Evolutionary conservation across 2,888 invertebrate species (phyloP).

Genomic region (Orgyia antiqua): DNA sequence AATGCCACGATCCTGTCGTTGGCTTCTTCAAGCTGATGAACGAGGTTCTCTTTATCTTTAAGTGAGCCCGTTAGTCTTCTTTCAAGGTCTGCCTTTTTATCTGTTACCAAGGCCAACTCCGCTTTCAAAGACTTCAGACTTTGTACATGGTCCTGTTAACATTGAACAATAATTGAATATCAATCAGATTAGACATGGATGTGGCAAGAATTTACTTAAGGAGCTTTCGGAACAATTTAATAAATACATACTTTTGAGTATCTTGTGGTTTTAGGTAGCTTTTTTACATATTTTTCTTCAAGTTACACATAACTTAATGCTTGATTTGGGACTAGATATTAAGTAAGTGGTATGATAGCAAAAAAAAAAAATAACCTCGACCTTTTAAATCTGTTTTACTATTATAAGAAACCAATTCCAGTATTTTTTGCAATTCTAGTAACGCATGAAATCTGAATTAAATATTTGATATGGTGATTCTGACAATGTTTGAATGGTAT

Average conservation of each 20-base stretch:
- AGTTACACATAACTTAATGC: too few relatives aligned
- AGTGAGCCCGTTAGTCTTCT: slow-evolving; percentile 85
- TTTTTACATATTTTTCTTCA: too few relatives aligned
- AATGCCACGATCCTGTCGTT: slow-evolving; percentile 91
- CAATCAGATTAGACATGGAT: too few relatives aligned
- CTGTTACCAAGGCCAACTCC: slow-evolving; percentile 89
- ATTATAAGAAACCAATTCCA: too few relatives aligned
- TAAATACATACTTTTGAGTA: neutral
- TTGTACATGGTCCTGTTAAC: slow-evolving; percentile 88
- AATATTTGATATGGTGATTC: neutral
- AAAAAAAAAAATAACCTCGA: too few relatives aligned
- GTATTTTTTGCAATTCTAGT: too few relatives aligned
- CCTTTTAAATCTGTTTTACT: too few relatives aligned
- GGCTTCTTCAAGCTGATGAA: slow-evolving; percentile 91
- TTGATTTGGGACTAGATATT: too few relatives aligned
- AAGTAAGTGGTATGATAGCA: too few relatives aligned
- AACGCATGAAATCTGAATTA: neutral
- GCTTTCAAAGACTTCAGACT: slow-evolving; percentile 92
- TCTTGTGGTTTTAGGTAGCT: too few relatives aligned
- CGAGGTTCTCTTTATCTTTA: slow-evolving; percentile 88
- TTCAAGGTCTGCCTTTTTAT: slow-evolving; percentile 91
- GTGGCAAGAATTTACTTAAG: too few relatives aligned
- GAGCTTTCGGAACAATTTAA: neutral
- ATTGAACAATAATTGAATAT: too few relatives aligned
- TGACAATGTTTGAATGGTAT: neutral